phyloP scores from a whole-genome alignment of 2,888 invertebrate genomes.

The Morpho helenor region DNA sequence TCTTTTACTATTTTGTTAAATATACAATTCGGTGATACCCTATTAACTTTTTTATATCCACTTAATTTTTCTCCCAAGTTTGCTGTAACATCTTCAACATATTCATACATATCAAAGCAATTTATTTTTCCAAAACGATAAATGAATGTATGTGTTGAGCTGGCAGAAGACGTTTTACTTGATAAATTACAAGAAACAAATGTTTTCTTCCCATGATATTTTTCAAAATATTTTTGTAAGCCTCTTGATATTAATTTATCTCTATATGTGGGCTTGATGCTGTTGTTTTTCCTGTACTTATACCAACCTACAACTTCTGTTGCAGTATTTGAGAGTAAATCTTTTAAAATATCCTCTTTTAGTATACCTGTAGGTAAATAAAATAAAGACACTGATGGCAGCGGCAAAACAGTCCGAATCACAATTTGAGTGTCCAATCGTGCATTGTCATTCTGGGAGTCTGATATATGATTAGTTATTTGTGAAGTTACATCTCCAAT shows the following conservation, averaged over 20 bases:
- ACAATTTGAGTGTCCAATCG: conserved; percentile 80
- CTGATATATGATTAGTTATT: conserved; percentile 83
- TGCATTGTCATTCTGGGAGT: conserved; percentile 81
- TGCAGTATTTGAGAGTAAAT: conserved; percentile 71
- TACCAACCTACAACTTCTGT: conserved; percentile 84
- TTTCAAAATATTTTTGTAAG: conserved; percentile 77
- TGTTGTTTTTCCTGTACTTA: conserved; percentile 77
- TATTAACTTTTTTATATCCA: conserved; percentile 62
- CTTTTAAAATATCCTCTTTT: conserved; percentile 71
- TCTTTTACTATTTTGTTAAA: conserved; percentile 66
- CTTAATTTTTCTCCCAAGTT: conserved; percentile 75
- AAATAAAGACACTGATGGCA: conserved; percentile 78
- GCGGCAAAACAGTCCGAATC: conserved; percentile 80
- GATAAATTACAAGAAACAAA: conserved; percentile 82
- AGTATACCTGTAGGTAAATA: conserved; percentile 79
- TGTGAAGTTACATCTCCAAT: conserved; percentile 81
- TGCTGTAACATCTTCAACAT: conserved; percentile 73
- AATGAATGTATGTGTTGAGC: conserved; percentile 80
- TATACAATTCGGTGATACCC: conserved; percentile 52
- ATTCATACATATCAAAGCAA: conserved; percentile 74
- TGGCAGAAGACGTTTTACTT: conserved; percentile 66
- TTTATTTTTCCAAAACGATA: conserved; percentile 81
- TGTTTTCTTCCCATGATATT: conserved; percentile 72
- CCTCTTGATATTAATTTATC: conserved; percentile 82
- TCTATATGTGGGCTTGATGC: conserved; percentile 78